Percentiles rank a stretch among this genome's conserved stretches.
Conservation (phyloP, 2,797 vertebrate genomes). For the Furcifer pardalis region DNA sequence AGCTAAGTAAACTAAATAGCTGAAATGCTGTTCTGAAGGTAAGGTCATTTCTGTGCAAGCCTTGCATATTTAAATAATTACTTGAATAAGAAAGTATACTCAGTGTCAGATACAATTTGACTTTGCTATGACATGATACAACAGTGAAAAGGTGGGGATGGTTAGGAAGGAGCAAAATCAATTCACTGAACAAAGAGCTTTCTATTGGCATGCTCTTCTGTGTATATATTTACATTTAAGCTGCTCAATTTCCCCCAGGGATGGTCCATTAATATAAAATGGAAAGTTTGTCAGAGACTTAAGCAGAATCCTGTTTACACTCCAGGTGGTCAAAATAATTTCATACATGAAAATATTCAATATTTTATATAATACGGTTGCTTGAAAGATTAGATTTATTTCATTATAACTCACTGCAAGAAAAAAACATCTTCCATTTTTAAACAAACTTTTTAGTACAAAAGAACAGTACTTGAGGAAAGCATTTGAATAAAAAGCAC, state of each 20-base stretch:
- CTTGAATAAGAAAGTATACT: background rate
- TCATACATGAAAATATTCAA: background rate
- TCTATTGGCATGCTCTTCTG: background rate
- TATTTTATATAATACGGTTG: background rate
- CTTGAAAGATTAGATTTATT: background rate
- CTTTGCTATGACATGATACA: background rate
- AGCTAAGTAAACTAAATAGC: too few species aligned
- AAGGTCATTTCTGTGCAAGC: background rate
- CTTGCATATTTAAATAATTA: background rate
- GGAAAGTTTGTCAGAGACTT: background rate
- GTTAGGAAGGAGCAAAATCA: background rate
- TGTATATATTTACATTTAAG: background rate
- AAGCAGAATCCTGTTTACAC: background rate
- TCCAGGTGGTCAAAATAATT: background rate
- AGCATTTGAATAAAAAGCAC: background rate
- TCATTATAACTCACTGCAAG: background rate
- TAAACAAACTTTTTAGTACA: background rate
- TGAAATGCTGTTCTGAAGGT: background rate
- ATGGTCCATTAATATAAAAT: background rate
- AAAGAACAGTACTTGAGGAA: background rate
- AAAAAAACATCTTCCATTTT: background rate
- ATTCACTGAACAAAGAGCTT: background rate
- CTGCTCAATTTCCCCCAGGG: background rate
- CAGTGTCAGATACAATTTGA: background rate
- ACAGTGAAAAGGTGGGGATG: background rate